Percentiles rank a stretch among this genome's conserved stretches.
Conservation (phyloP, 2,888 invertebrate species). For the Linnaemya vulpina region DNA sequence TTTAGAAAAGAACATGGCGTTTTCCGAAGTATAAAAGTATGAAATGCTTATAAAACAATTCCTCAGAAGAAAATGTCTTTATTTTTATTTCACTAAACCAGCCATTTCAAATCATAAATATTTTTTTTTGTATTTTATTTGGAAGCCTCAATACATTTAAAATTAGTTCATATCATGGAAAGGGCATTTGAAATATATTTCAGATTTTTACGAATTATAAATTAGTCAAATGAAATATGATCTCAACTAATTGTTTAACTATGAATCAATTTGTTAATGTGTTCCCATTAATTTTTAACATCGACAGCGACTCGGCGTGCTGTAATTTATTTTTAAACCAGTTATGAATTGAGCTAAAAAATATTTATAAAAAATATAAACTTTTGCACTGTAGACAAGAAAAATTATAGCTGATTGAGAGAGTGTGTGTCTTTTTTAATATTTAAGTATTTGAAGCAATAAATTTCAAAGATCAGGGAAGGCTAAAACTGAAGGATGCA, state of each 20-base stretch:
- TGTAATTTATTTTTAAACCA: constrained; percentile 42
- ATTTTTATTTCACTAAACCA: too few relatives aligned
- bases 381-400: constrained; percentile 23
- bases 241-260: not conserved
- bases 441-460: too few relatives aligned
- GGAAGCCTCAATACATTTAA: too few relatives aligned
- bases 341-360: constrained; percentile 10
- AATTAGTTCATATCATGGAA: too few relatives aligned
- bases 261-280: not conserved
- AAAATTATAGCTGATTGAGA: constrained; percentile 3
- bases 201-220: too few relatives aligned
- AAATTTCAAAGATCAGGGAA: not conserved
- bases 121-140: too few relatives aligned
- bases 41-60: too few relatives aligned
- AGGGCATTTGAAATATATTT: not conserved
- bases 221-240: not conserved
- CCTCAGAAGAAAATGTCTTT: too few relatives aligned
- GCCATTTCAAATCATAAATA: too few relatives aligned
- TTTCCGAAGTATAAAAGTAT: too few relatives aligned
- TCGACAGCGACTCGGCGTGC: constrained; percentile 45
- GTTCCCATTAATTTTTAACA: constrained; percentile 27
- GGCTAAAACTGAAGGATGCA: not conserved
- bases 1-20: too few relatives aligned
- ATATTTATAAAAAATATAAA: not conserved
- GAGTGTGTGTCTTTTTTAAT: too few relatives aligned